Conservation (phyloP, 1,140 invertebrate genomes). For the Drosophila orosa region DNA sequence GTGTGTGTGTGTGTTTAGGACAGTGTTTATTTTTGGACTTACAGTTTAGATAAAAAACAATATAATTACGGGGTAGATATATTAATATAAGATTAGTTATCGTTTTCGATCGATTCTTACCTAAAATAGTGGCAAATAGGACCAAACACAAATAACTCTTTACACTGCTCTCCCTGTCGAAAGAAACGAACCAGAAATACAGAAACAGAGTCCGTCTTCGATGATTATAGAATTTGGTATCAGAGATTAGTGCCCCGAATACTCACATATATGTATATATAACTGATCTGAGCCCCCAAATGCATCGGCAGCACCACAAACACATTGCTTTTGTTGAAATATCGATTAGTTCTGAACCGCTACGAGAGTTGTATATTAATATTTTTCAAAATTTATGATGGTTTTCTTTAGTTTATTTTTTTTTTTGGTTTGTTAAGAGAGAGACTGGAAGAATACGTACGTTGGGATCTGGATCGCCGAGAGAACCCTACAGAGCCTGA, state of each 20-base stretch:
- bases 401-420: slow-evolving; percentile 15
- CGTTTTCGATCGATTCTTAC: slow-evolving; percentile 60
- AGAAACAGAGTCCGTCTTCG: slow-evolving; percentile 29
- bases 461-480: slow-evolving; percentile 58
- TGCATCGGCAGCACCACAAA: slow-evolving; percentile 27
- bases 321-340: slow-evolving; percentile 20
- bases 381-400: slow-evolving; percentile 28
- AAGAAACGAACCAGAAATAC: slow-evolving; percentile 60
- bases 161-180: slow-evolving; percentile 55
- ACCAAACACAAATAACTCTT: slow-evolving; percentile 50
- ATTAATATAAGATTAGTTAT: slow-evolving; percentile 8
- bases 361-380: slow-evolving; percentile 59
- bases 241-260: slow-evolving; percentile 56
- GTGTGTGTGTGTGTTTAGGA: slow-evolving; percentile 24
- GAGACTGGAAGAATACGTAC: slow-evolving; percentile 57
- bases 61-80: slow-evolving; percentile 18
- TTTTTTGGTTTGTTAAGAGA: too few relatives aligned
- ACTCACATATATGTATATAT: slow-evolving; percentile 58
- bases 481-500: slow-evolving; percentile 47
- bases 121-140: slow-evolving; percentile 54
- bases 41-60: slow-evolving; percentile 38
- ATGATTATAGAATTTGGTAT: slow-evolving; percentile 28
- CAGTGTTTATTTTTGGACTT: slow-evolving; percentile 28
- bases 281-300: slow-evolving; percentile 42
- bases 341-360: slow-evolving; percentile 19